Base-by-base conservation (phyloP, 2,113 vertebrate species). In the Alces alces region DNA sequence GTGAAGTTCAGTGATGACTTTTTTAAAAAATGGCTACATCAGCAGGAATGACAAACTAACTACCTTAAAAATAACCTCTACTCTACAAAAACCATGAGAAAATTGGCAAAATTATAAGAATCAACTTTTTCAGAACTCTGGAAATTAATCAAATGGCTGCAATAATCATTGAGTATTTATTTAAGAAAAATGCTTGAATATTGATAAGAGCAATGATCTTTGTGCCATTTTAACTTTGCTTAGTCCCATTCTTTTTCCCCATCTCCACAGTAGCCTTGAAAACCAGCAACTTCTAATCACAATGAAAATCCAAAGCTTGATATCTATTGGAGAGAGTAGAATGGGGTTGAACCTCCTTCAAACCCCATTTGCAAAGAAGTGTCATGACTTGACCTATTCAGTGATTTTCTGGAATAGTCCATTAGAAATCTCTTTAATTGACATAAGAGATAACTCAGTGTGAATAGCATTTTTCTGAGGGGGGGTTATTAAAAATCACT, bases 121-220 rank as follows among this genome's bases (percentile, higher is more conserved):
- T 82, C 79, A 57, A n/a, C 19, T 64, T 93, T 95, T 87, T n/a
- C 14, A 78, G 25, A 87, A 70, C 16, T 45, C 25, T 57, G 10
- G 21, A 52, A 92, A 93, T 95, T 83, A 88, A 80, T 9, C 13
- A 66, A 78, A 80, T 92, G 19, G 15, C 9, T 89, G 0, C 4
- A 94, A 57, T 57, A 88, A 89, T 64, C 33, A 27, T 2, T n/a
- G 2, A 92, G 25, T 7, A 93, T 66, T 92, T 60, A 76, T 70
- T 80, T 66, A 50, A 92, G 79, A 96, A 95, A 95, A 97, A 80
- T 33, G 23, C 19, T 60, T 85, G 9, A 76, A n/a, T 91, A 33
- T 64, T 80, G 55, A 25, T 90, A 47, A 88, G 17, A 73, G 11
- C 30, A 82, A 1, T 82, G 52, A 86, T 5, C 2, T 50, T 11